Base-by-base conservation (phyloP, 1,140 invertebrate species). In the Drosophila melanica region DNA sequence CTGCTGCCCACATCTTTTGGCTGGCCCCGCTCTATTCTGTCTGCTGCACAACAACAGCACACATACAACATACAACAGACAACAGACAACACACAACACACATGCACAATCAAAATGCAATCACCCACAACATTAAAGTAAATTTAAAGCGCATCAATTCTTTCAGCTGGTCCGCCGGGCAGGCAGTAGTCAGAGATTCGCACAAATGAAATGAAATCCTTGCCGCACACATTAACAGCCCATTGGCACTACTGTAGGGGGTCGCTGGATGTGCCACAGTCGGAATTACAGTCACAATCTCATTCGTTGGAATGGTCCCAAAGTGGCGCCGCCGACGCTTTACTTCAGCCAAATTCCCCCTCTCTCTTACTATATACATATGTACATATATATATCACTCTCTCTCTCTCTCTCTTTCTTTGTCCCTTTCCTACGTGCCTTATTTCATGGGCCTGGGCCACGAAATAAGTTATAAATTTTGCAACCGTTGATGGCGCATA, bases 391-490 rank as follows among this genome's bases (percentile, higher is more conserved):
- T 27, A 27, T 27, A 27, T 23, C 12, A 45, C 54, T 81, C 41
- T 44, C 53, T 54, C 27, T 44, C 27, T 44, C 41, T 16, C 14
- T 39, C 58, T 37, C 48, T 12, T 41, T 47, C 51, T 3, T 14
- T 12, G 27, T 57, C 62, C 39, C 62, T 57, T 41, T 64, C 50
- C 68, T 47, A 55, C 54, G 30, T 47, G 76, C 45, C 62, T 53
- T 14, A 37, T 48, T 37, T 16, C 45, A 44, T 35, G 45, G 10
- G 58, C 20, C 45, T 57, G 45, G 7, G 66, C 66, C 54, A 59
- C 67, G 81, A 84, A 89, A 89, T 89, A 89, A 89, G 84, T 89
- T 89, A 89, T 89, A 89, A 89, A 89, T 89, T 89, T 84, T 89
- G 84, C 84, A 89, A 89, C 84, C 84, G 84, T 89, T 89, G 84